Percentiles rank a stretch among this genome's conserved stretches.
Evolutionary conservation across 2,888 invertebrate species (phyloP).

Genomic region (Pyrrhia umbra): DNA sequence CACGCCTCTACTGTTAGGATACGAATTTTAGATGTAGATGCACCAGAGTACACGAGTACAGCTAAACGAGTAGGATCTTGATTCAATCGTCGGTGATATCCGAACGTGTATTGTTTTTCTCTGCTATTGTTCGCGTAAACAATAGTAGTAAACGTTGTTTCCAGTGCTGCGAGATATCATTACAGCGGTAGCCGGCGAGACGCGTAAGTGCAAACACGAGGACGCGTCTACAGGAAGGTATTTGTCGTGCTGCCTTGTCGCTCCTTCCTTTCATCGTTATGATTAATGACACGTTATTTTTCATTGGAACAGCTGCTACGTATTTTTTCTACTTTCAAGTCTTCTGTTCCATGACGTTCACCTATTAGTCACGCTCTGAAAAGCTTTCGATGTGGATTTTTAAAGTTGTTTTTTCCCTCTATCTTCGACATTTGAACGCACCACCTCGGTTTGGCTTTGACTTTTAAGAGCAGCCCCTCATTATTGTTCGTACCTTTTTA

Average conservation of each 20-base stretch:
- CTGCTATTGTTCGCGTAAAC: slow-evolving; percentile 70
- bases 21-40: slow-evolving; percentile 18
- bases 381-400: slow-evolving; percentile 80
- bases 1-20: slow-evolving; percentile 10
- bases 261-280: slow-evolving; percentile 85
- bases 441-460: slow-evolving; percentile 65
- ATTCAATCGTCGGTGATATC: slow-evolving; percentile 68
- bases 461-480: slow-evolving; percentile 63
- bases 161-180: slow-evolving; percentile 70
- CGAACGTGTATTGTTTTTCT: slow-evolving; percentile 72
- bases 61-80: slow-evolving; percentile 63
- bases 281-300: slow-evolving; percentile 89
- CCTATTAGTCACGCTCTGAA: slow-evolving; percentile 86
- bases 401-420: slow-evolving; percentile 72
- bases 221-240: slow-evolving; percentile 78
- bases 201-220: slow-evolving; percentile 75
- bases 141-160: slow-evolving; percentile 73
- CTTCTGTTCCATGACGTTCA: slow-evolving; percentile 83
- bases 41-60: slow-evolving; percentile 36
- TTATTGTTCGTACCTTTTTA: slow-evolving; percentile 62
- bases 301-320: slow-evolving; percentile 87
- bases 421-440: slow-evolving; percentile 69
- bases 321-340: slow-evolving; percentile 85
- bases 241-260: slow-evolving; percentile 84
- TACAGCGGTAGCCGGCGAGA: slow-evolving; percentile 64